Percentiles rank a stretch among this genome's conserved stretches.
Evolutionary conservation across 1,140 invertebrate genomes (phyloP).

Genomic region (Brachionus plicatilis): DNA sequence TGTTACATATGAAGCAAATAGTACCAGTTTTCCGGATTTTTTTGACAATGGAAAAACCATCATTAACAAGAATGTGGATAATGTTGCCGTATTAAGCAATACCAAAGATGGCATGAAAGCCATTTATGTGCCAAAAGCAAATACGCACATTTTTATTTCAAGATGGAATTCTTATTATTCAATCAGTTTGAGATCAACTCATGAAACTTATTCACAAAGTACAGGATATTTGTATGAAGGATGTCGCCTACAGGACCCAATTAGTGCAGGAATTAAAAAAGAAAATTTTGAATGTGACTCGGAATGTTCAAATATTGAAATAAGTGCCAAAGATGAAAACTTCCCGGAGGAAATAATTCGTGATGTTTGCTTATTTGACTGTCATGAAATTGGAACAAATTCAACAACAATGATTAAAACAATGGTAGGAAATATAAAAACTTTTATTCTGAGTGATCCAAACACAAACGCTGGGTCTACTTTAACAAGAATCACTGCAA

Average conservation of each 20-base stretch:
- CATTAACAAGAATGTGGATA: neutral
- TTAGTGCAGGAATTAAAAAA: too few relatives aligned
- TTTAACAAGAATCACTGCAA: neutral
- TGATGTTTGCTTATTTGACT: neutral
- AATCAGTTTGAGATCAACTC: neutral
- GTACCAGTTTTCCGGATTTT: neutral
- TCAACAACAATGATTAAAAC: neutral
- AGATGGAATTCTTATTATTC: neutral
- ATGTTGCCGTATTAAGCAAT: neutral
- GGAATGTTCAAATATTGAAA: neutral
- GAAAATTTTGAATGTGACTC: neutral
- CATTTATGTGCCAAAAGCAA: neutral
- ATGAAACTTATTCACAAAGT: constrained; percentile 8
- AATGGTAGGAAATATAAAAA: neutral
- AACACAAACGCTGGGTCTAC: neutral
- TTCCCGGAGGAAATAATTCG: neutral
- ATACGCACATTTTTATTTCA: neutral
- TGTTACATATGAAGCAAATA: neutral
- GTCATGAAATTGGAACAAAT: neutral
- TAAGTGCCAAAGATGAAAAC: neutral
- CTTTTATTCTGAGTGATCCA: neutral
- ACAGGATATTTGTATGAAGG: neutral
- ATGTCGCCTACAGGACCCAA: neutral
- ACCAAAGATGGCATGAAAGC: neutral
- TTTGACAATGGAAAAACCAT: neutral